phyloP scores from a whole-genome alignment of 2,888 invertebrate species.

The Pinctada fucata region DNA sequence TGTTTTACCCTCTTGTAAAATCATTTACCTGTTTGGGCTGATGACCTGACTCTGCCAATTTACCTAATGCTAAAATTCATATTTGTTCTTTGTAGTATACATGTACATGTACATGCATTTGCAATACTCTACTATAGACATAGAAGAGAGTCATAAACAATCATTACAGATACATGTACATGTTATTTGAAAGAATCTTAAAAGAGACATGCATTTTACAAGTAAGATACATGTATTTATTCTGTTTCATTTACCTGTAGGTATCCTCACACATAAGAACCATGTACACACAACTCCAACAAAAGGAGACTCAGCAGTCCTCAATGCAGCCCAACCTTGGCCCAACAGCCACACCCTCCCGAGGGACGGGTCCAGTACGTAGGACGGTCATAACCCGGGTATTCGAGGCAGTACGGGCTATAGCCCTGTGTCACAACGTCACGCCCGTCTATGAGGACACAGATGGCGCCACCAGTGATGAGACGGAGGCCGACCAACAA shows the following conservation, averaged over 20 bases:
- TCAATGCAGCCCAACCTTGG: conserved; percentile 37
- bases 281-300: conserved; percentile 72
- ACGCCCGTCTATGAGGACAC: conserved; percentile 92
- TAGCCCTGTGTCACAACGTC: conserved; percentile 99
- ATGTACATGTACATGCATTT: too few species aligned
- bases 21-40: too few species aligned
- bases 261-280: conserved; percentile 78
- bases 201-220: too few species aligned
- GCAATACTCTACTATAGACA: too few species aligned
- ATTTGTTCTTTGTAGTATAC: too few species aligned
- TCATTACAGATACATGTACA: too few species aligned
- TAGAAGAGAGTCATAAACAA: too few species aligned
- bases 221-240: too few species aligned
- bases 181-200: too few species aligned
- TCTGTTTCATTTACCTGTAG: conserved; percentile 61
- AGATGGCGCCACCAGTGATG: conserved; percentile 58
- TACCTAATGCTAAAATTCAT: too few species aligned
- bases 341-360: conserved; percentile 52
- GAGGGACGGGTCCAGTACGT: conserved; percentile 79
- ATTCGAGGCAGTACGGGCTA: conserved; percentile 92
- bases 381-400: conserved; percentile 86
- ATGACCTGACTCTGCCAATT: too few species aligned
- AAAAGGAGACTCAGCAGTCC: conserved; percentile 21
- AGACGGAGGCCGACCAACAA: conserved; percentile 74
- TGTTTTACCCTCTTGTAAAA: too few species aligned